Percentiles rank a stretch among this genome's conserved stretches.
phyloP scores from a whole-genome alignment of 2,888 invertebrate genomes.

The Aporophyla nigra region DNA sequence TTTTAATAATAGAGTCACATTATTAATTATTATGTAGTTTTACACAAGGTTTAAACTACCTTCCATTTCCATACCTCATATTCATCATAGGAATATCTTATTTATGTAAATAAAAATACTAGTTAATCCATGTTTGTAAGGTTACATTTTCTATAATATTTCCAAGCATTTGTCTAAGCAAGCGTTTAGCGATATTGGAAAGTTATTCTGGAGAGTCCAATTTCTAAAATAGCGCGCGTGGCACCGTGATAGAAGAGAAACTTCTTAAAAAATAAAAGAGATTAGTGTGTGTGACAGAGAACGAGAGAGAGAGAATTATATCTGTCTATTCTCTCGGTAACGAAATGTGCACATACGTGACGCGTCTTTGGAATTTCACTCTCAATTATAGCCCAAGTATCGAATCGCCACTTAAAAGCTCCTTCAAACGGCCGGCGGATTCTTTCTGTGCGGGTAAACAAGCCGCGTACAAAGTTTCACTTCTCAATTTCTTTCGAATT shows the following conservation, averaged over 20 bases:
- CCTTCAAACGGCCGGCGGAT: no score
- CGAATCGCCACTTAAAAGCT: neutral
- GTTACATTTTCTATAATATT: neutral
- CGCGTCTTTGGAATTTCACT: neutral
- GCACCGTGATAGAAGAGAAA: neutral
- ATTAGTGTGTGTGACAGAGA: neutral
- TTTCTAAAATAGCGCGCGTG: no score
- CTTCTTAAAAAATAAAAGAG: neutral
- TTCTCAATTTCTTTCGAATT: no score
- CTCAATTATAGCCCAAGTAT: neutral
- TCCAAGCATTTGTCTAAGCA: neutral
- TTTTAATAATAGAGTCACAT: conserved; percentile 16
- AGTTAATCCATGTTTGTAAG: neutral
- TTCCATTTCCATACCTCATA: conserved; percentile 39
- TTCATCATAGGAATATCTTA: conserved; percentile 25
- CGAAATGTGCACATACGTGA: neutral
- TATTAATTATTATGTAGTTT: conserved; percentile 20
- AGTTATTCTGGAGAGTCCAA: no score
- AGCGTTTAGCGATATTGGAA: conserved; percentile 1
- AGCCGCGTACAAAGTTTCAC: neutral
- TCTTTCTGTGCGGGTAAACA: no score
- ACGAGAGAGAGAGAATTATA: neutral
- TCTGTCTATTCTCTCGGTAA: neutral
- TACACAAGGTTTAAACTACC: conserved; percentile 13
- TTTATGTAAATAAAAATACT: conserved; percentile 42